Evolutionary conservation across 1,140 invertebrate species (phyloP).

Genomic region (Pseudomyrmex dendroicus): DNA sequence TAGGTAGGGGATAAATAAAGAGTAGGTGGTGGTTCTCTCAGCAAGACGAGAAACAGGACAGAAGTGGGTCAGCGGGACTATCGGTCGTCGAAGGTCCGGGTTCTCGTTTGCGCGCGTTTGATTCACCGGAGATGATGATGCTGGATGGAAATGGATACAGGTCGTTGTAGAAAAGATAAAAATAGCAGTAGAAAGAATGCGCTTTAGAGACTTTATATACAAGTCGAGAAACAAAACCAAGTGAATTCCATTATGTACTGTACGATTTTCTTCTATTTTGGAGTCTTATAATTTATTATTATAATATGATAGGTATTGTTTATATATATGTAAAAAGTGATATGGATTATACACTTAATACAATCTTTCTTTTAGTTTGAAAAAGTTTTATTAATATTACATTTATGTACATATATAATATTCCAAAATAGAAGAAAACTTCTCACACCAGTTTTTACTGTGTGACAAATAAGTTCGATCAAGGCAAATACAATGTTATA

Average conservation of each 20-base stretch:
- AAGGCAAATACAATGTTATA: slow-evolving; percentile 66
- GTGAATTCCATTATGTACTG: not conserved
- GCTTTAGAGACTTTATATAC: too few relatives aligned
- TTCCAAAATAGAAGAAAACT: not conserved
- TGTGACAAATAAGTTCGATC: slow-evolving; percentile 18
- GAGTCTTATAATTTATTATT: not conserved
- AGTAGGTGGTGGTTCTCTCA: slow-evolving; percentile 72
- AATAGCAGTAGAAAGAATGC: not conserved
- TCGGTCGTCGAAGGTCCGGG: slow-evolving; percentile 79
- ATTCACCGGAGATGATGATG: slow-evolving; percentile 40
- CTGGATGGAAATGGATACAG: slow-evolving; percentile 36
- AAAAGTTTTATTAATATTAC: too few relatives aligned
- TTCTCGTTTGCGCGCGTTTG: slow-evolving; percentile 69
- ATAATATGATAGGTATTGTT: too few relatives aligned
- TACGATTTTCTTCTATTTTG: not conserved
- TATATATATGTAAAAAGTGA: too few relatives aligned
- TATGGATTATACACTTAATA: too few relatives aligned
- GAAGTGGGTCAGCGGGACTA: slow-evolving; percentile 80
- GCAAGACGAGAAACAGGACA: slow-evolving; percentile 76
- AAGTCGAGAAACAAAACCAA: not conserved
- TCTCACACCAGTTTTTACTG: not conserved
- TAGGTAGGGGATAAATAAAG: slow-evolving; percentile 63
- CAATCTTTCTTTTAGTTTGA: too few relatives aligned
- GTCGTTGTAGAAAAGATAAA: slow-evolving; percentile 26
- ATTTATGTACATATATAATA: not conserved